Evolutionary conservation across 2,888 invertebrate genomes (phyloP).

Genomic region (Troides helena): DNA sequence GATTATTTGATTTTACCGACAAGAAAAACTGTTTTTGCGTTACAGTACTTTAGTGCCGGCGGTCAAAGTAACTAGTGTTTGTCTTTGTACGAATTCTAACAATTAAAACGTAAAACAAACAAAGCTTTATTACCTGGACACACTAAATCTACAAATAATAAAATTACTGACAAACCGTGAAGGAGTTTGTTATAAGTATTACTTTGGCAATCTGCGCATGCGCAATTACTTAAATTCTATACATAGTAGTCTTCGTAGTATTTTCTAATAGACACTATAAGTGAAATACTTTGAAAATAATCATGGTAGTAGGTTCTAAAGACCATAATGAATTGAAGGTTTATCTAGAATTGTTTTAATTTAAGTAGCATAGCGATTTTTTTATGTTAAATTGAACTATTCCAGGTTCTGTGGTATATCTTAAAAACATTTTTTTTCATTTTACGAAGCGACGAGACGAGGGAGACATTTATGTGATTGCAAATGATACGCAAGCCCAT

Average conservation of each 20-base stretch:
- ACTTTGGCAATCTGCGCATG: background rate
- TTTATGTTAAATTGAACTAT: too few relatives aligned
- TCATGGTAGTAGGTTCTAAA: too few relatives aligned
- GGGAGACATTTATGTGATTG: too few relatives aligned
- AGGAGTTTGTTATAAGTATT: constrained; percentile 28
- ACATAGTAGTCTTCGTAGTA: background rate
- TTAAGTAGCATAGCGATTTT: too few relatives aligned
- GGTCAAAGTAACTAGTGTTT: constrained; percentile 18
- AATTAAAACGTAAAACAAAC: constrained; percentile 35
- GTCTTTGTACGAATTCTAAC: constrained; percentile 25
- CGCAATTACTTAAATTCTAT: background rate
- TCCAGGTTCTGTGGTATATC: too few relatives aligned
- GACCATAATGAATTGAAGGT: too few relatives aligned
- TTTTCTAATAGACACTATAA: background rate
- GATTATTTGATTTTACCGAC: too few relatives aligned
- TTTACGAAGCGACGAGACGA: too few relatives aligned
- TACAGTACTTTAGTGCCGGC: background rate
- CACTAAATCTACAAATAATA: constrained; percentile 49
- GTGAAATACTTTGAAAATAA: too few relatives aligned
- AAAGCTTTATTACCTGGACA: constrained; percentile 47
- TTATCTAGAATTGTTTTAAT: too few relatives aligned
- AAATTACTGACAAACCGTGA: constrained; percentile 50
- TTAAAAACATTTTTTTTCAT: too few relatives aligned
- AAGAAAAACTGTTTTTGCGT: background rate
- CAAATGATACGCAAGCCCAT: too few relatives aligned